Conservation (phyloP, 1,140 invertebrate genomes). For the Brachionus calyciflorus region DNA sequence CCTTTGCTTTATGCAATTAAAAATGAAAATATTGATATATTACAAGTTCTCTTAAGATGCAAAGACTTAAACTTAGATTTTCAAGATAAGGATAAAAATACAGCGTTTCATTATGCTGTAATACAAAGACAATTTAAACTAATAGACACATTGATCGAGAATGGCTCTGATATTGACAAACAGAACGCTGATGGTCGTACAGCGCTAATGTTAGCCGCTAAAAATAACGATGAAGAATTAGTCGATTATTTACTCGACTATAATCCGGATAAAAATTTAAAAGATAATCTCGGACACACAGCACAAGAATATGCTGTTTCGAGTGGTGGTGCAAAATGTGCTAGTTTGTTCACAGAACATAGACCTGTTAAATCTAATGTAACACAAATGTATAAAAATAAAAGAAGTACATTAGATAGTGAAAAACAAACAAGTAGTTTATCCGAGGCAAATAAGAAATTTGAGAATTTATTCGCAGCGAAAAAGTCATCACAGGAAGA, state of each 20-base stretch:
- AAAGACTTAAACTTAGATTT: slow-evolving; percentile 25
- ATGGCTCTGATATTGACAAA: slow-evolving; percentile 24
- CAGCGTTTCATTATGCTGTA: slow-evolving; percentile 28
- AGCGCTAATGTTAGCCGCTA: slow-evolving; percentile 27
- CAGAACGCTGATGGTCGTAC: slow-evolving; percentile 41
- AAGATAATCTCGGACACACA: slow-evolving; percentile 17
- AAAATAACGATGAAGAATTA: not conserved
- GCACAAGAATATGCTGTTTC: not conserved
- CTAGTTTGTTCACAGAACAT: not conserved
- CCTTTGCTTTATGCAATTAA: slow-evolving; percentile 15
- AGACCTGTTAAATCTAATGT: slow-evolving; percentile 24
- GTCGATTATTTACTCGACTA: slow-evolving; percentile 42
- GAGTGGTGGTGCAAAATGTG: slow-evolving; percentile 19
- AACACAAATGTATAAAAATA: not conserved
- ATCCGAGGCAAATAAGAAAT: not conserved
- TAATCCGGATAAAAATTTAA: slow-evolving; percentile 2
- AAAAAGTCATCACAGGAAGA: not conserved
- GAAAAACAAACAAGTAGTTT: not conserved
- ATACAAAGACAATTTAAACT: slow-evolving; percentile 23
- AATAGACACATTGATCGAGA: slow-evolving; percentile 31
- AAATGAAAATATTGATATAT: slow-evolving; percentile 27
- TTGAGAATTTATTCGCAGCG: slow-evolving; percentile 25
- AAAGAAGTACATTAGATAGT: not conserved
- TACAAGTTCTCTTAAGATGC: slow-evolving; percentile 1
- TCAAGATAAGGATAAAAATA: slow-evolving; percentile 43